Conservation (phyloP, 2,113 vertebrate species). For the Semnornis frantzii region DNA sequence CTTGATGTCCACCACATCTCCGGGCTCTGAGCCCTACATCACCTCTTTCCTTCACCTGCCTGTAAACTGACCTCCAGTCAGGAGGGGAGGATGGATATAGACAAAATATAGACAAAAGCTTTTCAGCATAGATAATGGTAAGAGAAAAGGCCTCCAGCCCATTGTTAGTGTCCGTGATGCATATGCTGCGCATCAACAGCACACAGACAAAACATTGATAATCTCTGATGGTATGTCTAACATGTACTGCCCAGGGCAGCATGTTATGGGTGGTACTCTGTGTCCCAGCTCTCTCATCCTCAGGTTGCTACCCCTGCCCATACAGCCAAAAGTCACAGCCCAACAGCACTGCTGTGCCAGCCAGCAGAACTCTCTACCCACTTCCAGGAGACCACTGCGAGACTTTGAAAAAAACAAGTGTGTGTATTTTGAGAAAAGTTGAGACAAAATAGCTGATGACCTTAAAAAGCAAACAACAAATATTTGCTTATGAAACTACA, state of each 20-base stretch:
- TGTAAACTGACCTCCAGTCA: background rate
- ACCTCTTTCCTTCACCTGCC: background rate
- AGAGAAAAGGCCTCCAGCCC: background rate
- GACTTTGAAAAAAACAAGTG: background rate
- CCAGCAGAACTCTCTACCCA: background rate
- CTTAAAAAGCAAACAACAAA: background rate
- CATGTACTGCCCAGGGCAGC: accelerated
- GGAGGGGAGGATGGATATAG: background rate
- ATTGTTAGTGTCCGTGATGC: background rate
- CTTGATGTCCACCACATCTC: background rate
- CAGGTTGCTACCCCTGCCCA: accelerated
- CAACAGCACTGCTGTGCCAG: accelerated
- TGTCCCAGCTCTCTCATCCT: background rate
- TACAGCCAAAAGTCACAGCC: background rate
- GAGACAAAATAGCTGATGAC: background rate
- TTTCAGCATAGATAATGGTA: background rate
- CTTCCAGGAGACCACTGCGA: background rate
- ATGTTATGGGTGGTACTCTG: background rate
- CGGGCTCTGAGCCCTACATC: background rate
- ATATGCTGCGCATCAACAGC: background rate
- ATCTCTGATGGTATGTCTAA: background rate
- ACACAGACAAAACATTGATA: accelerated
- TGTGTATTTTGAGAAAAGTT: background rate
- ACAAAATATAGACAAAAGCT: background rate
- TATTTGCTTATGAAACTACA: background rate